Percentiles rank a stretch among this genome's conserved stretches.
phyloP scores from a whole-genome alignment of 1,140 invertebrate genomes.

The Lasaia peninsularis region DNA sequence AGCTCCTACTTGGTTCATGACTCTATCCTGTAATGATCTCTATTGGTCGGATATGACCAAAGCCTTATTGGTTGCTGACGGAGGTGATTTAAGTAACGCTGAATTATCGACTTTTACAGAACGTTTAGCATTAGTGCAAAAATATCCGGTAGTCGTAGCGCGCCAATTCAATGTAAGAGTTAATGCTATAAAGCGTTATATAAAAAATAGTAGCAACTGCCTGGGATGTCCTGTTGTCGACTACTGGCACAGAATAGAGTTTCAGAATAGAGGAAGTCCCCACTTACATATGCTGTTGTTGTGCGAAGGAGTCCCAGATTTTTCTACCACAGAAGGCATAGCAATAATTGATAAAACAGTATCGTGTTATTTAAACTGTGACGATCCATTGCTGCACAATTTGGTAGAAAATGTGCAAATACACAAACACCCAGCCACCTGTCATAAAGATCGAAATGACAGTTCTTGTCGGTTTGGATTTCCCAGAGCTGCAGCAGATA shows the following conservation, averaged over 20 bases:
- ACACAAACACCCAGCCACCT: conserved; percentile 18
- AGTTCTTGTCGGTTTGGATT: conserved; percentile 24
- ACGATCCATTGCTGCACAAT: background rate
- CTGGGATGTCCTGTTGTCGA: conserved; percentile 25
- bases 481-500: conserved; percentile 14
- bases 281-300: conserved; percentile 32
- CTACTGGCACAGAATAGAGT: conserved; percentile 26
- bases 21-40: conserved; percentile 32
- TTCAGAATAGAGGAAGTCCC: conserved; percentile 31
- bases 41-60: conserved; percentile 19
- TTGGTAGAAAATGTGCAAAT: conserved; percentile 17
- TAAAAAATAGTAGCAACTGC: conserved; percentile 14
- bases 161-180: too few relatives aligned
- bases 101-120: too few relatives aligned
- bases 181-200: too few relatives aligned
- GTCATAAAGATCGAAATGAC: conserved; percentile 23
- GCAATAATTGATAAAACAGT: too few relatives aligned
- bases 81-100: too few relatives aligned
- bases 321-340: conserved; percentile 20
- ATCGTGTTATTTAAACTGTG: conserved; percentile 11
- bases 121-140: too few relatives aligned
- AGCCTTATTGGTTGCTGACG: too few relatives aligned
- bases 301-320: conserved; percentile 25
- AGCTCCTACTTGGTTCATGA: conserved; percentile 27
- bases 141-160: too few relatives aligned